phyloP scores from a whole-genome alignment of 1,140 invertebrate genomes.

The Forficula auricularia region DNA sequence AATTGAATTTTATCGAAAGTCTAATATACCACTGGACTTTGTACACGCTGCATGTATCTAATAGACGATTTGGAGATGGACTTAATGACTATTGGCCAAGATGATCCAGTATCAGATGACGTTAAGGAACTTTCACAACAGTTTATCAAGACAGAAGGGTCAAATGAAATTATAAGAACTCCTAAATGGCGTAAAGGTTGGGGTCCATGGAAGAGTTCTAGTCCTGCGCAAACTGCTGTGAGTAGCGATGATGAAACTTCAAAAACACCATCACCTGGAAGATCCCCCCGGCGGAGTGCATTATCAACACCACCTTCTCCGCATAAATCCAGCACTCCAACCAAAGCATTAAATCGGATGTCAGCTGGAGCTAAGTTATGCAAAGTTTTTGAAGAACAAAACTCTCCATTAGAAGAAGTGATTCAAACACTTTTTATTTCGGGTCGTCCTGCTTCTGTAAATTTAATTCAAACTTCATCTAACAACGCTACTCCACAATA shows the following conservation, averaged over 20 bases:
- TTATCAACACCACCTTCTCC: slow-evolving; percentile 16
- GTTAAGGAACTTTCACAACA: not conserved
- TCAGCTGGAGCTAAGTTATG: slow-evolving; percentile 25
- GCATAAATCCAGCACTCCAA: not conserved
- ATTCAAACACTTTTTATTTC: slow-evolving; percentile 1
- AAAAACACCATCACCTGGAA: slow-evolving; percentile 10
- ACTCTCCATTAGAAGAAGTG: slow-evolving; percentile 19
- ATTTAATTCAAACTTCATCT: slow-evolving; percentile 2
- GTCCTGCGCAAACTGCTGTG: not conserved
- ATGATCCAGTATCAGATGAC: too few relatives aligned
- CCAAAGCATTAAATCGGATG: slow-evolving; percentile 15
- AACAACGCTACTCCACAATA: not conserved
- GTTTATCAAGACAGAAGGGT: not conserved
- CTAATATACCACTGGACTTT: too few relatives aligned
- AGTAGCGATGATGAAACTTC: slow-evolving; percentile 9
- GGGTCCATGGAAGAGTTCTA: slow-evolving; percentile 14
- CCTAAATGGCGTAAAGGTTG: slow-evolving; percentile 21
- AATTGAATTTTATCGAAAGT: too few relatives aligned
- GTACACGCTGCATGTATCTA: too few relatives aligned
- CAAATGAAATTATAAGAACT: too few relatives aligned
- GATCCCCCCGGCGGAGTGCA: slow-evolving; percentile 19
- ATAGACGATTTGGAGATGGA: too few relatives aligned
- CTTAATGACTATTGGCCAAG: too few relatives aligned
- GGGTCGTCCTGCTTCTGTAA: slow-evolving; percentile 10
- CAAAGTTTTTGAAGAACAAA: slow-evolving; percentile 26